phyloP scores from a whole-genome alignment of 2,888 invertebrate genomes.

The Xylocampa areola region DNA sequence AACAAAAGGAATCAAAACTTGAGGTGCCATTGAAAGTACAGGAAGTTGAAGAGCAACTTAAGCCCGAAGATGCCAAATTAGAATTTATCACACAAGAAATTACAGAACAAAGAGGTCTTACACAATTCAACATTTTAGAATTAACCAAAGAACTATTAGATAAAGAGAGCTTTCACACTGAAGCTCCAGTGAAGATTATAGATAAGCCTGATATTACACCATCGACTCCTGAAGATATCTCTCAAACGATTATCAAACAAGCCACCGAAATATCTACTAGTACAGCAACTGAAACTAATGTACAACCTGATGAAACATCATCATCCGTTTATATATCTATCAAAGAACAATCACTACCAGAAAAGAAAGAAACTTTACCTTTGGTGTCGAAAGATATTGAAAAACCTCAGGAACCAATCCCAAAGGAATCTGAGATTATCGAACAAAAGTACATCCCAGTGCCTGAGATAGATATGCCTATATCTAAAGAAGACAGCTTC shows the following conservation, averaged over 20 bases:
- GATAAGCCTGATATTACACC: too few relatives aligned
- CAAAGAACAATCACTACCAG: conserved; percentile 31
- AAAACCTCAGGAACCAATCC: conserved; percentile 1
- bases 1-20: background rate
- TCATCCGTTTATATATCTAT: conserved; percentile 36
- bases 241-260: conserved; percentile 15
- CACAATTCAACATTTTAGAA: conserved; percentile 50
- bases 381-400: conserved; percentile 8
- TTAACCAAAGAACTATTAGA: conserved; percentile 62
- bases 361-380: conserved; percentile 4
- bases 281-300: background rate
- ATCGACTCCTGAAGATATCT: conserved; percentile 8
- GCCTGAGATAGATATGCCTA: conserved; percentile 22
- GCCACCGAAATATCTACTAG: background rate
- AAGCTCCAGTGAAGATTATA: conserved; percentile 3
- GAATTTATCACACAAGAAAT: conserved; percentile 31
- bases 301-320: conserved; percentile 7
- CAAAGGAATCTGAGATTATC: conserved; percentile 1
- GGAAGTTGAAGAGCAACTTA: conserved; percentile 10
- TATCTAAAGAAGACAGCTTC: conserved; percentile 48
- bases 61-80: conserved; percentile 19
- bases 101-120: conserved; percentile 25
- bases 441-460: conserved; percentile 13
- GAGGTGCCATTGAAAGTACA: background rate
- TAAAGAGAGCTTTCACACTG: conserved; percentile 57